Evolutionary conservation across 2,113 vertebrate genomes (phyloP), one percentile per base, ranked within the genome.

Genomic region (Castor canadensis): DNA sequence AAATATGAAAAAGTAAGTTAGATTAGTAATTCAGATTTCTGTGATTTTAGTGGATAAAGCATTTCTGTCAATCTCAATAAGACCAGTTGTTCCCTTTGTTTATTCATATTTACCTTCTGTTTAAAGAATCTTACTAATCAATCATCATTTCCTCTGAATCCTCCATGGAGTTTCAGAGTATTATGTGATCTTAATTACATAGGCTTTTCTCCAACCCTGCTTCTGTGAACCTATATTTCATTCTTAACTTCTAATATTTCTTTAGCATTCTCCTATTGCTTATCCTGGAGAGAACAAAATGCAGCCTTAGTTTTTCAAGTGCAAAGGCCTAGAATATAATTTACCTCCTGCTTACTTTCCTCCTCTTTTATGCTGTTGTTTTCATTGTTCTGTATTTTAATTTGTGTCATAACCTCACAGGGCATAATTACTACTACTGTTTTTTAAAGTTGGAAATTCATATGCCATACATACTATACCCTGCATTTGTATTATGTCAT

Each of bases 91-190:
- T 82, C 47, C 56, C 2, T 58, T 72, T 58, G 17, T 75, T 92
- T 80, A 38, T 28, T 92, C 56, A 40, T 49, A 67, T 38, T 56
- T 83, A 45, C 38, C 32, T 91, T 96, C 52, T 40, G 0, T 79
- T 79, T 89, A 67, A 79, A 66, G 35, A 58, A 60, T 71, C 94
- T 93, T 87, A 58, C n/a, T 60, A 83, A 64, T 81, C 58, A 92
- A 24, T 77, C n/a, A 40, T 85, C 22, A 71, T 90, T 72, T 94
- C n/a, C 15, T 66, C 54, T 77, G 86, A 86, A 52, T 94, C 19
- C 26, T 72, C 30, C 47, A 6, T 77, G 67, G 6, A 45, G 12
- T 92, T 79, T 66, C n/a, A 82, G 30, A 87, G n/a, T 71, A 24
- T 82, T 94, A 30, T 45, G 6, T 90, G 43, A 52, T 71, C 38